Evolutionary conservation across 2,888 invertebrate genomes (phyloP), one percentile per base, ranked within the genome.

Genomic region (Pyrochroa serraticornis): DNA sequence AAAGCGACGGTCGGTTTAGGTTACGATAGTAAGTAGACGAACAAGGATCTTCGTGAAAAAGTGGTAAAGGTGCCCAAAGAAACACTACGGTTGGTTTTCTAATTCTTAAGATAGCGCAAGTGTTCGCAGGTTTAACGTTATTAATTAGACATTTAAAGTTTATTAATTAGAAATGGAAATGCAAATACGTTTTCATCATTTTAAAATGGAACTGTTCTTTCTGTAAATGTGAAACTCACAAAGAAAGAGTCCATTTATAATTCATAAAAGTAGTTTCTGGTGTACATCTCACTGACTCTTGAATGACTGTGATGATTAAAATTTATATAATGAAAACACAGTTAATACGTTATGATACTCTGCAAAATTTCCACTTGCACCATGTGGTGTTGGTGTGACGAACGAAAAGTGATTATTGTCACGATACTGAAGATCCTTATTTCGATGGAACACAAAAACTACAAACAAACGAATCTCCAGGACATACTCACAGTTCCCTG

Each of bases 401-500:
- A 30, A 22, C 13, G 10, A 6, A 22, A 43, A 34, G 33, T 33
- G 30, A 7, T 43, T 10, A 32, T 43, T 43, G 9, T 7, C 12
- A 41, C 1, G 39, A 39, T 33, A 33, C 12, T 43, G 54, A 59
- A 59, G 54, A 53, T 59, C 52, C 50, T 48, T 45, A 6, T 42
- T 42, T 41, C 30, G 33, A 53, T 35, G 38, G 35, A 30, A 45
- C 39, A 37, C 39, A 37, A 52, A 35, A 48, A 35, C 44, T 31
- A 22, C 39, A 43, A 13, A 48, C 46, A n/a, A 50, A 38, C 8
- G 6, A 39, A 33, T 9, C 2, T 36, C 34, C 10, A 47, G 31
- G 38, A 32, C 34, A 57, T 70, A 73, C 73, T 72, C 63, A 74
- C 73, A 70, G 66, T 52, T 45, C 65, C 57, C 14, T 45, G 65